Evolutionary conservation across 2,888 invertebrate species (phyloP), one percentile per base, ranked within the genome.

Genomic region (Zaprionus lineosus): DNA sequence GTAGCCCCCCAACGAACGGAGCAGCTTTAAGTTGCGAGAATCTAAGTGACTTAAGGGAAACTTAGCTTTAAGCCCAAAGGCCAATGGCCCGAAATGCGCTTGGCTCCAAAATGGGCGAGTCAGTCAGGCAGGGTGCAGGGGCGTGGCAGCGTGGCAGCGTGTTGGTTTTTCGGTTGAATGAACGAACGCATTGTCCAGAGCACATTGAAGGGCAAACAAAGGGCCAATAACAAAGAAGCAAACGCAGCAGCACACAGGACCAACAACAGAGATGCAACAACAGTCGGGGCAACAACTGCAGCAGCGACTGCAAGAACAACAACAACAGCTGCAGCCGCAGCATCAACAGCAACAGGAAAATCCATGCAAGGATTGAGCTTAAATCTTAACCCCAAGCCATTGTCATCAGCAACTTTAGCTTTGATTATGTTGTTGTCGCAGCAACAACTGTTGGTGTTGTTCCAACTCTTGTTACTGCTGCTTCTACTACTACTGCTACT

Each of bases 111-210:
- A 3, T 21, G 21, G 3, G 21, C 21, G 3, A 5, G 21, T 21
- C 7, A 7, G 3, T 24, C 8, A 8, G 4, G 24, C 9, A 36
- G 16, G 11, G 14, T 8, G 9, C 41, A 6, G 18, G 14, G 14
- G 58, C 37, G 52, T 40, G 65, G 52, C n/a, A n/a, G 63, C 60
- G 63, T 64, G 59, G 52, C 50, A 31, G 41, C 41, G 50, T 66
- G 73, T 74, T 76, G 31, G 76, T 72, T 70, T 74, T 74, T 76
- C 60, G 74, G 86, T 85, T 86, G 84, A 85, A 84, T 74, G 86
- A 73, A 71, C 68, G 66, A 34, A 76, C 66, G 69, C 66, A 78
- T 66, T 70, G 71, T 69, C 63, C 62, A 33, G 52, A 40, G 33
- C 36, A 36, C 28, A 34, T 37, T 40, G 50, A 53, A 59, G 74